Evolutionary conservation across 2,797 vertebrate species (phyloP).

Genomic region (Brotula barbata): DNA sequence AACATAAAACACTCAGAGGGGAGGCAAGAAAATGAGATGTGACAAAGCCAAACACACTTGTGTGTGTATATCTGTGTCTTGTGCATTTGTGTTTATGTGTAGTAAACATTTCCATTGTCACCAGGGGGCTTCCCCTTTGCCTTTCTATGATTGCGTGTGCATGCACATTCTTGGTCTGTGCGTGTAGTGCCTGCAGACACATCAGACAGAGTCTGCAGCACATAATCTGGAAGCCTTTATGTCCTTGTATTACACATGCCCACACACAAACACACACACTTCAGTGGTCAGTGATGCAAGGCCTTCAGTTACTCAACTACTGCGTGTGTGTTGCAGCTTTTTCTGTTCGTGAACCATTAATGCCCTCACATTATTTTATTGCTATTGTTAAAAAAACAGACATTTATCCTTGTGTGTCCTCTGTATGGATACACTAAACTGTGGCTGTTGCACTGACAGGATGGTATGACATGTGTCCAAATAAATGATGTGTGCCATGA

Average conservation of each 20-base stretch:
- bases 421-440: no score
- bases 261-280: slow-evolving; percentile 11
- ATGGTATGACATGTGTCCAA: no score
- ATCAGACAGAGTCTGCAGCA: slow-evolving; percentile 19
- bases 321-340: slow-evolving; percentile 1
- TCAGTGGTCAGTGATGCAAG: slow-evolving; percentile 14
- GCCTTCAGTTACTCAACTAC: not conserved
- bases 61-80: slow-evolving; percentile 22
- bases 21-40: slow-evolving; percentile 39
- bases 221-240: slow-evolving; percentile 37
- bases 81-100: slow-evolving; percentile 18
- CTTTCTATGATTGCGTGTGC: slow-evolving; percentile 6
- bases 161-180: slow-evolving; percentile 14
- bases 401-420: no score
- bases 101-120: slow-evolving; percentile 37
- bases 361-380: no score
- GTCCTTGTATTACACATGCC: not conserved
- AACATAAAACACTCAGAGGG: slow-evolving; percentile 47
- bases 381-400: no score
- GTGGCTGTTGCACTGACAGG: no score
- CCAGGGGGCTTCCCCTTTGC: slow-evolving; percentile 43
- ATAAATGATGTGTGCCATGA: no score
- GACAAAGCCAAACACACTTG: slow-evolving; percentile 2
- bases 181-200: slow-evolving; percentile 16
- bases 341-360: no score